These are phyloP conservation scores for Spodoptera picta DNA, from an alignment of 2,888 invertebrate genomes.

Conservation along the genomic window DNA sequence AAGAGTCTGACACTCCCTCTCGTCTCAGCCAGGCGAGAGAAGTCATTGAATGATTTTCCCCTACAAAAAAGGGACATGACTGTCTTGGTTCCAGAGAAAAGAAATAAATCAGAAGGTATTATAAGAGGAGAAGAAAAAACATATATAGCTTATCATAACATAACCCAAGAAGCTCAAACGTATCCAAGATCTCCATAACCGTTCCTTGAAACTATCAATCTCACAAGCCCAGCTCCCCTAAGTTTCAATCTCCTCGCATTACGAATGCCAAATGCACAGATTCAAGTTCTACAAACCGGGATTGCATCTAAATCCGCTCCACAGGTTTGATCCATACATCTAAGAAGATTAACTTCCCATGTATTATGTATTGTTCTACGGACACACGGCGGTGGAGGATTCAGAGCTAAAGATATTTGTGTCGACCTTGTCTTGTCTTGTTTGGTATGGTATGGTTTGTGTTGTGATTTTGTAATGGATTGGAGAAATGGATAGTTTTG, in stretches of 20 bases:
- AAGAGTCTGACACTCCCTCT: no score
- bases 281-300: slow-evolving; percentile 24
- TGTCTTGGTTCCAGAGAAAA: no score
- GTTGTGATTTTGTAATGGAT: neutral
- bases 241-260: slow-evolving; percentile 2
- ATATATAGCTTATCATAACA: neutral
- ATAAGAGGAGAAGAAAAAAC: no score
- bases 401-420: slow-evolving; percentile 27
- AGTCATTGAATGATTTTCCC: no score
- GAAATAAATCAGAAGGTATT: no score
- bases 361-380: slow-evolving; percentile 50
- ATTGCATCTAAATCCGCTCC: slow-evolving; percentile 49
- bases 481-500: neutral
- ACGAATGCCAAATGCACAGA: slow-evolving; percentile 31
- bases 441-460: slow-evolving; percentile 15
- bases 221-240: neutral
- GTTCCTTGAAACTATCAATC: neutral
- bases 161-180: no score
- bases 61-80: no score
- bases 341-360: slow-evolving; percentile 51
- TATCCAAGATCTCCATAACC: no score
- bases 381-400: slow-evolving; percentile 13
- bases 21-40: no score
- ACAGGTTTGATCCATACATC: slow-evolving; percentile 50
- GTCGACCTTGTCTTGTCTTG: slow-evolving; percentile 37